These are phyloP conservation scores for Mesoclemmys tuberculata DNA, from an alignment of 2,113 vertebrate genomes.

Conservation along the genomic window DNA sequence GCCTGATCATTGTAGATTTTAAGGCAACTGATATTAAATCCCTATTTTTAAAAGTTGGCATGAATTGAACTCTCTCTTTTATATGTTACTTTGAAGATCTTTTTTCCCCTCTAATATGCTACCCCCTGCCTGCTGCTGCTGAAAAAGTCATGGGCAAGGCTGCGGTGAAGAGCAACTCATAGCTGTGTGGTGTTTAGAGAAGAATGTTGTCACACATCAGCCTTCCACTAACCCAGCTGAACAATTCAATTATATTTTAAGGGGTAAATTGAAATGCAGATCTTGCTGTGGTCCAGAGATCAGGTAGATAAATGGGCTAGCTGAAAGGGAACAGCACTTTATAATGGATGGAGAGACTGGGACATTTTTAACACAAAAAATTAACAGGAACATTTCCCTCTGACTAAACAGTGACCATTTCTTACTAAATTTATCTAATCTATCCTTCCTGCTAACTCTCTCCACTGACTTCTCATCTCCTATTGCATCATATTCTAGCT, in stretches of 20 bases:
- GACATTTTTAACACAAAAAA: conserved; percentile 58
- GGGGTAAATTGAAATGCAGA: conserved; percentile 58
- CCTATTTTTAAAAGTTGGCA: conserved; percentile 52
- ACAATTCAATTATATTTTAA: conserved; percentile 53
- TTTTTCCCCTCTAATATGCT: conserved; percentile 46
- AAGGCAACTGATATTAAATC: conserved; percentile 71
- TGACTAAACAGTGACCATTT: conserved; percentile 52
- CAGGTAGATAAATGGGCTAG: conserved; percentile 56
- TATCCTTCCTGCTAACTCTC: conserved; percentile 41
- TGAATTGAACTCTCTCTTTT: conserved; percentile 48
- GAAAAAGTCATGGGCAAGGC: conserved; percentile 48
- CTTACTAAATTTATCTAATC: conserved; percentile 58
- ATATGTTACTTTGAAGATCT: conserved; percentile 60
- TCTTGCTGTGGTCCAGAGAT: conserved; percentile 54
- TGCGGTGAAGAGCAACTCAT: conserved; percentile 25
- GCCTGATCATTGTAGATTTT: conserved; percentile 55
- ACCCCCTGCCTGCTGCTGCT: conserved; percentile 43
- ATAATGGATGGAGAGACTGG: conserved; percentile 40
- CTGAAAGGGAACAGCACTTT: conserved; percentile 52
- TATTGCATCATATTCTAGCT: conserved; percentile 34
- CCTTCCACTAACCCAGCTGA: conserved; percentile 42
- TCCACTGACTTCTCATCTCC: conserved; percentile 44
- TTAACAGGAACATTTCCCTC: conserved; percentile 67
- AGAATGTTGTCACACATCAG: conserved; percentile 22
- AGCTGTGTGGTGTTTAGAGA: neutral